Percentiles rank a stretch among this genome's conserved stretches.
phyloP scores from a whole-genome alignment of 2,888 invertebrate species.

The Synergus gifuensis region DNA sequence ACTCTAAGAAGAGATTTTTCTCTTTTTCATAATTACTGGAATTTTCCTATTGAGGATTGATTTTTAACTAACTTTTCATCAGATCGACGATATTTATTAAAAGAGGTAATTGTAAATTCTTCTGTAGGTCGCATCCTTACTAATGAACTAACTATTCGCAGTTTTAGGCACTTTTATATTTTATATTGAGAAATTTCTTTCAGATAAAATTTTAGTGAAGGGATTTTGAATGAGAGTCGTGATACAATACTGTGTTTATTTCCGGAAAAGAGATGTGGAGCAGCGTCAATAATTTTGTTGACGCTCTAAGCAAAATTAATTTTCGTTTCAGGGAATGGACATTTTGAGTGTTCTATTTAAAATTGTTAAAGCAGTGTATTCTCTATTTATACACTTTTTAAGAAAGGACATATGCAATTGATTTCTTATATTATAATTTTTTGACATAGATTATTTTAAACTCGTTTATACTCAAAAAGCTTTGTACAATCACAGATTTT shows the following conservation, averaged over 20 bases:
- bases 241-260: constrained; percentile 17
- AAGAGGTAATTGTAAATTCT: constrained; percentile 6
- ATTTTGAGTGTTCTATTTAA: neutral
- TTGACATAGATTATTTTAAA: no score
- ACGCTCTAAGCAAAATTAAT: neutral
- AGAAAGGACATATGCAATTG: no score
- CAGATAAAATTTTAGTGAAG: neutral
- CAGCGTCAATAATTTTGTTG: neutral
- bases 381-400: no score
- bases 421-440: no score
- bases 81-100: neutral
- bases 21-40: neutral
- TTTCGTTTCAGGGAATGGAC: neutral
- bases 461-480: no score
- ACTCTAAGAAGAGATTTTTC: neutral
- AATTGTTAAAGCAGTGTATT: neutral
- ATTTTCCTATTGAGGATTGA: neutral
- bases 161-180: constrained; percentile 10
- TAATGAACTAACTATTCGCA: neutral
- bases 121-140: neutral
- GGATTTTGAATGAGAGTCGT: neutral
- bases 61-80: neutral
- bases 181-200: neutral
- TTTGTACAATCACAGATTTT: neutral
- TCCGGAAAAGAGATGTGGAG: constrained; percentile 10